Conservation (phyloP, 2,797 vertebrate genomes). For the Megaceryle alcyon region DNA sequence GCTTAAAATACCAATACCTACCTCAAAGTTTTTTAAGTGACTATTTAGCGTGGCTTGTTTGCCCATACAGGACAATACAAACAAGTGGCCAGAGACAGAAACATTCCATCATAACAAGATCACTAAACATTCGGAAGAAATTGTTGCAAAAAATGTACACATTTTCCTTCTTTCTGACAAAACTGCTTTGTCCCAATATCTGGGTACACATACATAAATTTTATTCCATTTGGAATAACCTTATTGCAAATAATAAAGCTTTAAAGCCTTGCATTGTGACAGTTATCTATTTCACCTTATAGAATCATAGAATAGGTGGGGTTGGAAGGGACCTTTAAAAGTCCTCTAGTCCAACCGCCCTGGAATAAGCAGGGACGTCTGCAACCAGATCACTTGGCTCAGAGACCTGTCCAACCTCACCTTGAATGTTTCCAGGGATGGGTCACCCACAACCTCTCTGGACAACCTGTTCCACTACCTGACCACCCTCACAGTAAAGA, state of each 20-base stretch:
- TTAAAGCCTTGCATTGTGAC: background rate
- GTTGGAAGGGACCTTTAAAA: background rate
- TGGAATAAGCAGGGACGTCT: background rate
- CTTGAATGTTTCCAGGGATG: background rate
- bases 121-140: background rate
- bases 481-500: background rate
- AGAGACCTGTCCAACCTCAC: fast-evolving
- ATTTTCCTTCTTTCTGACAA: background rate
- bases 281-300: background rate
- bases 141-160: background rate
- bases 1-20: background rate
- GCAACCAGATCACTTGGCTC: background rate
- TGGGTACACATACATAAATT: background rate
- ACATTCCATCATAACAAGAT: background rate
- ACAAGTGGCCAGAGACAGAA: background rate
- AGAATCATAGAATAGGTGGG: background rate
- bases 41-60: background rate
- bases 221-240: background rate
- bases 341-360: background rate
- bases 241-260: background rate
- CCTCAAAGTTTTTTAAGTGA: background rate
- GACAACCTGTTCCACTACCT: background rate
- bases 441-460: background rate
- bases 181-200: background rate
- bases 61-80: background rate